phyloP scores from a whole-genome alignment of 2,888 invertebrate genomes.

The Herminia tarsipennalis region DNA sequence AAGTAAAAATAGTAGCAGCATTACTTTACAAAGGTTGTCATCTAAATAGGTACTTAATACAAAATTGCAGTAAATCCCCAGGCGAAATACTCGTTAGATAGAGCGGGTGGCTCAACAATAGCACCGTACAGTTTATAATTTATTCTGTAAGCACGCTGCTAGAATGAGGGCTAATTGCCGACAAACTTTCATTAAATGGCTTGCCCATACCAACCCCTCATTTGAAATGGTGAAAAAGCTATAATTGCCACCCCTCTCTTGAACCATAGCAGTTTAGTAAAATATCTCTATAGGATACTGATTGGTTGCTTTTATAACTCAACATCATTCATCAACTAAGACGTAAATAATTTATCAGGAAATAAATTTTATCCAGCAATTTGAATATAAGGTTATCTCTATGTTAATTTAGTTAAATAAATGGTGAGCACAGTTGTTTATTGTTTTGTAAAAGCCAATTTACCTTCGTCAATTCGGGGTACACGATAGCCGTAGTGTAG shows the following conservation, averaged over 20 bases:
- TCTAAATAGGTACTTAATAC: no score
- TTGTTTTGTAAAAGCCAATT: neutral
- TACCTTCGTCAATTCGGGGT: neutral
- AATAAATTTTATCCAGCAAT: neutral
- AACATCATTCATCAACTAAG: neutral
- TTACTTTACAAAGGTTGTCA: no score
- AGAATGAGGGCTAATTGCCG: slow-evolving; percentile 64
- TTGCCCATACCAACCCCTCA: slow-evolving; percentile 55
- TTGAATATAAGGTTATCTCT: neutral
- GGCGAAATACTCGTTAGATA: slow-evolving; percentile 23
- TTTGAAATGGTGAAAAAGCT: slow-evolving; percentile 40
- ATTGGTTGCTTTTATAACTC: slow-evolving; percentile 8
- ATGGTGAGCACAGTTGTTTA: neutral
- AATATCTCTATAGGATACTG: slow-evolving; percentile 9
- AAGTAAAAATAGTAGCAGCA: no score
- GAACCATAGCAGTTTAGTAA: neutral
- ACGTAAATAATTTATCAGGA: neutral
- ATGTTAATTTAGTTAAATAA: neutral
- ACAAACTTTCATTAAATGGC: slow-evolving; percentile 66
- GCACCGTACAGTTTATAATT: slow-evolving; percentile 50
- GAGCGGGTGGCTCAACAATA: slow-evolving; percentile 14
- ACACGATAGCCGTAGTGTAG: neutral
- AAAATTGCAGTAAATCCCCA: slow-evolving; percentile 12
- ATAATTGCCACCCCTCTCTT: slow-evolving; percentile 15
- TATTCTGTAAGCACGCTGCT: slow-evolving; percentile 56